Percentiles rank a stretch among this genome's conserved stretches.
Conservation (phyloP, 2,797 vertebrate genomes). For the Distichodus sexfasciatus region DNA sequence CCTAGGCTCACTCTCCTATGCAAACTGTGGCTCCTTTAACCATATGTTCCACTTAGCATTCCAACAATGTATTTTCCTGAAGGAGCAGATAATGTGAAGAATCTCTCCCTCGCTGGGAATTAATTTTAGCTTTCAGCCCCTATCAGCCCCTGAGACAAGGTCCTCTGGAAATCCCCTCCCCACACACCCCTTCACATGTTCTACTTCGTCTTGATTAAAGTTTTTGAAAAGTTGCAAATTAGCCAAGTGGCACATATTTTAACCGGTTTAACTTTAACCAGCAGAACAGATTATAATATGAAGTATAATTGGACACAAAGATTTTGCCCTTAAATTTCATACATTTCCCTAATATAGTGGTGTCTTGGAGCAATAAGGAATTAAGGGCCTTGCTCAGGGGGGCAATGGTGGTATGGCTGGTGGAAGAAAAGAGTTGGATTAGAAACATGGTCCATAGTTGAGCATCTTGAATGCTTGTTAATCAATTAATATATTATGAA, state of each 20-base stretch:
- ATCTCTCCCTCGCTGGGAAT: slow-evolving; percentile 31
- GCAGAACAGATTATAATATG: not conserved
- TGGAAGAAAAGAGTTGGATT: too few relatives aligned
- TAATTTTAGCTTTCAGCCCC: slow-evolving; percentile 19
- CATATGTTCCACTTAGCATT: slow-evolving; percentile 43
- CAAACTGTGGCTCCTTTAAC: slow-evolving; percentile 45
- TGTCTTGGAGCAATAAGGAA: too few relatives aligned
- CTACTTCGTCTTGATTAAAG: too few relatives aligned
- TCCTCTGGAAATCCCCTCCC: slow-evolving; percentile 20
- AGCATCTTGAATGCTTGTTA: too few relatives aligned
- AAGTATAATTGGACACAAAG: not conserved
- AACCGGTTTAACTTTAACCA: not conserved
- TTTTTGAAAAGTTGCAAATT: not conserved
- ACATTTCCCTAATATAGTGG: too few relatives aligned
- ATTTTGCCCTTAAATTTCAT: too few relatives aligned
- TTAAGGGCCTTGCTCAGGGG: too few relatives aligned
- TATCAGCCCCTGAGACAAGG: slow-evolving; percentile 26
- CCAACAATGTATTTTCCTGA: slow-evolving; percentile 32
- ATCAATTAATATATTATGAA: too few relatives aligned
- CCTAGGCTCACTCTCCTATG: slow-evolving; percentile 39
- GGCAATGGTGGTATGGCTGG: too few relatives aligned
- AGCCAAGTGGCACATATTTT: not conserved
- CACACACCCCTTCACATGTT: too few relatives aligned
- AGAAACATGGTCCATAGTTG: too few relatives aligned
- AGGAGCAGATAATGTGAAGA: slow-evolving; percentile 22